A percentile compares a stretch with the other conserved stretches of the same genome.
phyloP scores from a whole-genome alignment of 2,113 vertebrate genomes.

The Pristiophorus japonicus region DNA sequence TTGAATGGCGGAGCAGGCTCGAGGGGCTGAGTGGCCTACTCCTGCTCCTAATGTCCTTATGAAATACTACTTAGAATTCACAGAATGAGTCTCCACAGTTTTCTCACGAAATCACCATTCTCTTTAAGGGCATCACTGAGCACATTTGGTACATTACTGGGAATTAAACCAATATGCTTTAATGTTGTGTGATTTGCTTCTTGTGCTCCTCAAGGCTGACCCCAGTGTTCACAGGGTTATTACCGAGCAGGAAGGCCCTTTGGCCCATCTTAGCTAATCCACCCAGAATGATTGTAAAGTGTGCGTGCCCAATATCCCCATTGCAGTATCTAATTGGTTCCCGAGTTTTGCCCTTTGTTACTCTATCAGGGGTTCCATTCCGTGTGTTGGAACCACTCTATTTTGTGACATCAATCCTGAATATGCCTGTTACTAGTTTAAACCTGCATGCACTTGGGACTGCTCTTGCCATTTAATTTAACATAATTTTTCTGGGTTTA shows the following conservation, averaged over 20 bases:
- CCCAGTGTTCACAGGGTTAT: neutral
- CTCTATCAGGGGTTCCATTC: neutral
- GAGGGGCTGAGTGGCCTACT: too few species aligned
- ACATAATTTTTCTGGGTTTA: neutral
- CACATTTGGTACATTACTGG: neutral
- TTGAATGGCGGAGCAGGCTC: too few species aligned
- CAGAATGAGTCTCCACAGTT: neutral
- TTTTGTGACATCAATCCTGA: neutral
- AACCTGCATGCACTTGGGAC: neutral
- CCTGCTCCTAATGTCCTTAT: too few species aligned
- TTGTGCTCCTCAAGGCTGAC: neutral
- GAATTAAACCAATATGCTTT: neutral
- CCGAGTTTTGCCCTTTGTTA: neutral
- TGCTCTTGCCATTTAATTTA: neutral
- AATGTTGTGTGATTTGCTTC: neutral
- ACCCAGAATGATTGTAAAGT: neutral
- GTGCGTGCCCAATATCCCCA: neutral
- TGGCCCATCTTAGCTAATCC: neutral
- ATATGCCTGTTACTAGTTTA: neutral
- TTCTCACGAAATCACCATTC: neutral
- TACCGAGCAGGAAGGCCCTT: neutral
- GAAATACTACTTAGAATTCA: neutral
- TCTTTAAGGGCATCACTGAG: neutral
- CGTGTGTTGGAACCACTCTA: neutral
- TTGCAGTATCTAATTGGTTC: neutral